These are phyloP conservation scores for Ctenoplectra terminalis DNA, from an alignment of 1,140 invertebrate genomes.

Conservation along the genomic window DNA sequence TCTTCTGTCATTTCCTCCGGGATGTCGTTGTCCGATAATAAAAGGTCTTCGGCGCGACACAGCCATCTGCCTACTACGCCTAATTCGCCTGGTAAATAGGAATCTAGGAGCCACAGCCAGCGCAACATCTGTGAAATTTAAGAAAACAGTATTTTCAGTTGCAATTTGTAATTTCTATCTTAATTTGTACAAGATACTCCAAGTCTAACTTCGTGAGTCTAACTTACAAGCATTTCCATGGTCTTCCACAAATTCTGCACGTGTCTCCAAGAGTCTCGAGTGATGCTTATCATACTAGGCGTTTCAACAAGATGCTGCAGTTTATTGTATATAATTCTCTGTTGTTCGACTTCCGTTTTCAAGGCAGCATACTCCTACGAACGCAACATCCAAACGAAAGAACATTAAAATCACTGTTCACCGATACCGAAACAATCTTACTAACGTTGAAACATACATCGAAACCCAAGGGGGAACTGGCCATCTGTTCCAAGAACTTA, in stretches of 20 bases:
- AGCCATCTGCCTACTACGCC: constrained; percentile 95
- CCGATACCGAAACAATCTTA: background rate
- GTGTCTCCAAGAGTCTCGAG: constrained; percentile 90
- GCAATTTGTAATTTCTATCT: too few relatives aligned
- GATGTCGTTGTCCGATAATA: constrained; percentile 91
- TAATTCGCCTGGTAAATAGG: constrained; percentile 91
- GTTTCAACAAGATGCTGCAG: constrained; percentile 90
- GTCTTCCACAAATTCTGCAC: constrained; percentile 90
- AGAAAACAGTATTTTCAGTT: background rate
- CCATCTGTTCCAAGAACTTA: constrained; percentile 86
- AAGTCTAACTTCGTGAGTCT: too few relatives aligned
- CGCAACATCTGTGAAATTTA: constrained; percentile 86
- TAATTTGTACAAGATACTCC: too few relatives aligned
- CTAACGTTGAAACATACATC: constrained; percentile 73
- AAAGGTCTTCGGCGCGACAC: constrained; percentile 91
- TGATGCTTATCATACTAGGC: constrained; percentile 90
- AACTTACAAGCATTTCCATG: constrained; percentile 85
- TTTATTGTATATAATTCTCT: constrained; percentile 87
- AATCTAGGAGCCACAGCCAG: constrained; percentile 94
- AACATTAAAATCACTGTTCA: background rate
- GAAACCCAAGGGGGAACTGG: constrained; percentile 82
- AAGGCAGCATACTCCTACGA: constrained; percentile 88
- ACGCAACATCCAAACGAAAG: constrained; percentile 12
- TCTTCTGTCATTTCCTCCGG: constrained; percentile 92
- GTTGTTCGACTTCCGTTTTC: constrained; percentile 88